Percentiles rank a stretch among this genome's conserved stretches.
These are phyloP conservation scores for Tetheella fluctuosa DNA, from an alignment of 2,888 invertebrate species.

Conservation along the genomic window DNA sequence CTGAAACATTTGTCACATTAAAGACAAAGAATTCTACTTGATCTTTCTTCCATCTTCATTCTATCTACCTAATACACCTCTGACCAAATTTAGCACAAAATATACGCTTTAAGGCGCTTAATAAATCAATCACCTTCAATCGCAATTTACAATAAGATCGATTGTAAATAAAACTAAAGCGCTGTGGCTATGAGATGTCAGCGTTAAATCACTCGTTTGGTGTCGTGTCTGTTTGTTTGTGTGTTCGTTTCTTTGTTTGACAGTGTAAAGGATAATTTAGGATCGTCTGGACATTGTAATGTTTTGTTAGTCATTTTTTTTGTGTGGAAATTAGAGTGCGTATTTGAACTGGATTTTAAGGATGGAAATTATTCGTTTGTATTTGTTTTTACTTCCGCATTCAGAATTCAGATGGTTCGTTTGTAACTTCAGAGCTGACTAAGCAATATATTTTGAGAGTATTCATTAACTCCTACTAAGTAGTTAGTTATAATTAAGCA, in stretches of 20 bases:
- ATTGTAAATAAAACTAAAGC: slow-evolving; percentile 50
- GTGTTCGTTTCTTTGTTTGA: slow-evolving; percentile 34
- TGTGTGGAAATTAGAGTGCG: neutral
- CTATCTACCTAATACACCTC: neutral
- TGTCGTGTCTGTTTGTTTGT: slow-evolving; percentile 45
- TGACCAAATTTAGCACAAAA: slow-evolving; percentile 38
- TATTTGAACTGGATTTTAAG: neutral
- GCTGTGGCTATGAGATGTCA: slow-evolving; percentile 36
- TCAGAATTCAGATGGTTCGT: too few species aligned
- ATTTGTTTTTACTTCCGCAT: neutral
- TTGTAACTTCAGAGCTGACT: too few species aligned
- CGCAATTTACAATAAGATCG: slow-evolving; percentile 71
- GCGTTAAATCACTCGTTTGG: slow-evolving; percentile 69
- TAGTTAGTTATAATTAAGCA: too few species aligned
- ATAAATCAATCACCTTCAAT: slow-evolving; percentile 74
- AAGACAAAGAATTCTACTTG: neutral
- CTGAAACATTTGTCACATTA: too few species aligned
- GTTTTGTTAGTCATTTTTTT: slow-evolving; percentile 19
- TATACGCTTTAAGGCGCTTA: slow-evolving; percentile 38
- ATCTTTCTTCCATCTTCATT: too few species aligned
- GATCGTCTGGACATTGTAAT: slow-evolving; percentile 40
- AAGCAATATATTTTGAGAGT: too few species aligned
- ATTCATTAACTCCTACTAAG: too few species aligned
- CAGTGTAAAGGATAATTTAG: slow-evolving; percentile 47
- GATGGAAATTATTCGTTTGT: neutral